Conservation (phyloP, 2,113 vertebrate species). For the Clarias gariepinus region DNA sequence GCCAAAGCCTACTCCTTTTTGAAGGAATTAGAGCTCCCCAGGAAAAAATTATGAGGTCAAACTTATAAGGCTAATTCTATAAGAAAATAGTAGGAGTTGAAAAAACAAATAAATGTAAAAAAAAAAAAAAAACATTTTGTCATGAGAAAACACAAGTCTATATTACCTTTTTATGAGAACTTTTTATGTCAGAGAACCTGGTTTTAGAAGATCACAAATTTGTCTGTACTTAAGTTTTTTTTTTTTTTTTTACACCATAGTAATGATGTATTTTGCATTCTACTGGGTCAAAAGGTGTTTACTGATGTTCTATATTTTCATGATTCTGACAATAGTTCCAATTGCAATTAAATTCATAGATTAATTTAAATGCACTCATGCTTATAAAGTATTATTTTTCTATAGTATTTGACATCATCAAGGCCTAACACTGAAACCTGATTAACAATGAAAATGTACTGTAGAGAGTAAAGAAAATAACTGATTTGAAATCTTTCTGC, state of each 20-base stretch:
- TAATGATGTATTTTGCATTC: background rate
- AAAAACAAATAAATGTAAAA: slow-evolving; percentile 31
- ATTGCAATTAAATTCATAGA: background rate
- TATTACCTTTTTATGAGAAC: slow-evolving; percentile 22
- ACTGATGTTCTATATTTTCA: background rate
- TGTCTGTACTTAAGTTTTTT: background rate
- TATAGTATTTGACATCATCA: background rate
- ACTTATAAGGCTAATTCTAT: slow-evolving; percentile 1
- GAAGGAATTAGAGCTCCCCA: background rate
- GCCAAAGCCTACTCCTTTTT: slow-evolving; percentile 13
- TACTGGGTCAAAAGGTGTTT: background rate
- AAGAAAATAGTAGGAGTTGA: slow-evolving; percentile 11
- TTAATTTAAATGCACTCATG: background rate
- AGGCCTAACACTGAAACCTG: background rate
- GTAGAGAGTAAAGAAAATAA: background rate
- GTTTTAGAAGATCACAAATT: background rate
- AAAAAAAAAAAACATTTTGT: slow-evolving; percentile 16
- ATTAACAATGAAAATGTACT: background rate
- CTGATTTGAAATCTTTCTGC: background rate
- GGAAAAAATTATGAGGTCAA: background rate
- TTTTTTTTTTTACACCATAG: background rate
- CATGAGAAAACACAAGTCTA: slow-evolving; percentile 42
- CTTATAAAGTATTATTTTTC: background rate
- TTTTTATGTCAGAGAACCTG: slow-evolving; percentile 32
- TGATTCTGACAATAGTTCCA: background rate